Evolutionary conservation across 2,888 invertebrate species (phyloP).

Genomic region (Eudemis profundana): DNA sequence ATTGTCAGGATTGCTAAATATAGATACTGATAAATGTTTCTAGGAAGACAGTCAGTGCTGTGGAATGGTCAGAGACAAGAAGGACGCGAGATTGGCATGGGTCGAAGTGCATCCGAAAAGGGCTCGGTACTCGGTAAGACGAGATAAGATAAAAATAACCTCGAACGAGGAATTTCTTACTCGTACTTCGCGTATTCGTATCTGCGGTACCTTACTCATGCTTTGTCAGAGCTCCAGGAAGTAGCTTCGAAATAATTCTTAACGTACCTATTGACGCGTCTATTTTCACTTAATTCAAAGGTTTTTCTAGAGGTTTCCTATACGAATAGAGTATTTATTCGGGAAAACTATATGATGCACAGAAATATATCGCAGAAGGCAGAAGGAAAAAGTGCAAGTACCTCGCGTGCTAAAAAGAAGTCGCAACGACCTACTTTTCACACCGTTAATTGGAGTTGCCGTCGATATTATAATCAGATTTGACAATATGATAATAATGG

Average conservation of each 20-base stretch:
- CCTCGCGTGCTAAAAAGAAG: no score
- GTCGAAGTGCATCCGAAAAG: conserved; percentile 37
- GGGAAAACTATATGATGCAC: no score
- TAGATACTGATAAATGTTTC: background rate
- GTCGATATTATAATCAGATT: no score
- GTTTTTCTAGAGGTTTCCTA: no score
- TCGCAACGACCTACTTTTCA: no score
- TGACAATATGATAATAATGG: no score
- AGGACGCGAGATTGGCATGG: conserved; percentile 28
- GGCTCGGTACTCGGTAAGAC: conserved; percentile 6
- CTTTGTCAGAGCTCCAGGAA: no score
- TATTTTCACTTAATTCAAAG: background rate
- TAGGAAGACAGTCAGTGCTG: conserved; percentile 1
- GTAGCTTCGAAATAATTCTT: background rate
- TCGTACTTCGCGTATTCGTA: no score
- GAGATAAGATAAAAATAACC: conserved; percentile 32
- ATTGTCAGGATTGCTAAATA: conserved; percentile 7
- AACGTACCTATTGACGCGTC: background rate
- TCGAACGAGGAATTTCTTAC: conserved; percentile 16
- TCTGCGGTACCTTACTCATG: conserved; percentile 13
- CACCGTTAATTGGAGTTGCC: no score
- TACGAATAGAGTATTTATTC: no score
- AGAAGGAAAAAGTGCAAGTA: no score
- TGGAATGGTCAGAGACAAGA: conserved; percentile 19
- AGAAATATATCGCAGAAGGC: no score